A percentile compares a stretch with the other conserved stretches of the same genome.
Conservation (phyloP, 2,113 vertebrate genomes). For the Sinocyclocheilus anshuiensis region DNA sequence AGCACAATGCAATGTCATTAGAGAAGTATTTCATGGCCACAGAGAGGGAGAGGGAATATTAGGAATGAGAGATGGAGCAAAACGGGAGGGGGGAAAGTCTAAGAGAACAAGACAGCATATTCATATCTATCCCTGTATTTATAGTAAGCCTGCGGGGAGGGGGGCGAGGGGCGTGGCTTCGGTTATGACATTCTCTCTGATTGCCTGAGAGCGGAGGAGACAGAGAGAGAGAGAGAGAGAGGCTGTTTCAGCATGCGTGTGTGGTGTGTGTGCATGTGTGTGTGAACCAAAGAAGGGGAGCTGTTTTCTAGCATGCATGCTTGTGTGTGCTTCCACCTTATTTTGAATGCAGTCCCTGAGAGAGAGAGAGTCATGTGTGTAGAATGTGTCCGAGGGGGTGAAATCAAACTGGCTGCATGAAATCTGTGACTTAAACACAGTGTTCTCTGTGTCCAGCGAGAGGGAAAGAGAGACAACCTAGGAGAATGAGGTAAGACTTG, state of each 20-base stretch:
- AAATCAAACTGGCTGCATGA: slow-evolving; percentile 69
- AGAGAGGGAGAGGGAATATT: slow-evolving; percentile 52
- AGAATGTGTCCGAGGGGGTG: slow-evolving; percentile 63
- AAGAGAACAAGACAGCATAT: slow-evolving; percentile 76
- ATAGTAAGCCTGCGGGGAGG: slow-evolving; percentile 75
- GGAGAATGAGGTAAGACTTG: slow-evolving; percentile 71
- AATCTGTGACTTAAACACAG: slow-evolving; percentile 77
- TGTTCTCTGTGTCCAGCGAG: slow-evolving; percentile 57
- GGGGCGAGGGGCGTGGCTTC: slow-evolving; percentile 72
- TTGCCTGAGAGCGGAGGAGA: slow-evolving; percentile 59
- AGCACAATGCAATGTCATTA: slow-evolving; percentile 76
- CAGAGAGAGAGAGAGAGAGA: slow-evolving; percentile 62
- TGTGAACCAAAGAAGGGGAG: slow-evolving; percentile 44
- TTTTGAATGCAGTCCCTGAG: slow-evolving; percentile 44
- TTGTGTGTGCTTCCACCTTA: slow-evolving; percentile 42
- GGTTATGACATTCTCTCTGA: slow-evolving; percentile 63
- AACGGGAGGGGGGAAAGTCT: slow-evolving; percentile 63
- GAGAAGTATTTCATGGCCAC: slow-evolving; percentile 61
- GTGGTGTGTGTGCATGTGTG: slow-evolving; percentile 35
- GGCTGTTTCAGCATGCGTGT: slow-evolving; percentile 43
- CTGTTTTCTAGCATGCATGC: slow-evolving; percentile 61
- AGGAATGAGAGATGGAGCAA: slow-evolving; percentile 44
- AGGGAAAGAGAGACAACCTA: slow-evolving; percentile 56
- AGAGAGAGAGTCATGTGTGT: slow-evolving; percentile 62
- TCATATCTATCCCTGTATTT: slow-evolving; percentile 81